phyloP scores from a whole-genome alignment of 2,888 invertebrate genomes.

The Cacoxenus indagator region DNA sequence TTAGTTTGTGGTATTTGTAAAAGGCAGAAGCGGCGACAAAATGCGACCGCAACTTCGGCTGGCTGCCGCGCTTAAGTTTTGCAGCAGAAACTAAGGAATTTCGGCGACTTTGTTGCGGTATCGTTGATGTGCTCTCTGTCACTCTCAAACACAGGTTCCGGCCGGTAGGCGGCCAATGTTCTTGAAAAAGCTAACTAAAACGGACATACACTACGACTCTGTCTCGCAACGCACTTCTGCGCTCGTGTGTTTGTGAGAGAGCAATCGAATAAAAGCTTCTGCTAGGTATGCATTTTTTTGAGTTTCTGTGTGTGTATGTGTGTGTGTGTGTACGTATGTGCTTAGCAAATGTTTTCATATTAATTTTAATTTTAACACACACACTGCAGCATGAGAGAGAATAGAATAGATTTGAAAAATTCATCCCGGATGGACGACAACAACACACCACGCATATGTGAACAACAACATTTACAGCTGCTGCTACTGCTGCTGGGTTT shows the following conservation, averaged over 20 bases:
- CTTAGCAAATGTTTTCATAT: conserved; percentile 44
- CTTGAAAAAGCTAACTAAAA: background rate
- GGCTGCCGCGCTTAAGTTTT: conserved; percentile 3
- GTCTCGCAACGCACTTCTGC: background rate
- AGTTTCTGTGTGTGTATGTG: background rate
- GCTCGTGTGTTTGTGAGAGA: background rate
- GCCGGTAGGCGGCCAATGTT: conserved; percentile 2
- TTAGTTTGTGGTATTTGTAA: conserved; percentile 13
- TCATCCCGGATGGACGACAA: conserved; percentile 41
- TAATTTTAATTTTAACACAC: conserved; percentile 25
- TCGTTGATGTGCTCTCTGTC: too few species aligned
- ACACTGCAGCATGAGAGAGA: background rate
- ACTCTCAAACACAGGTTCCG: background rate
- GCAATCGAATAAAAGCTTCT: background rate
- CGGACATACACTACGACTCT: background rate
- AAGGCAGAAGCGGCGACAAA: too few species aligned
- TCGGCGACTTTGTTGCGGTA: too few species aligned
- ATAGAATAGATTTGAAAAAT: conserved; percentile 27
- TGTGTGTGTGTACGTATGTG: background rate
- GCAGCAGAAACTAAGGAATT: background rate
- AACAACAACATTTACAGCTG: conserved; percentile 39
- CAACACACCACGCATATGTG: background rate
- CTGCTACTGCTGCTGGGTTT: conserved; percentile 31
- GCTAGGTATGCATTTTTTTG: background rate
- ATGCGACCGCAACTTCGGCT: background rate